phyloP scores from a whole-genome alignment of 2,888 invertebrate species.

The Syrphus vitripennis region DNA sequence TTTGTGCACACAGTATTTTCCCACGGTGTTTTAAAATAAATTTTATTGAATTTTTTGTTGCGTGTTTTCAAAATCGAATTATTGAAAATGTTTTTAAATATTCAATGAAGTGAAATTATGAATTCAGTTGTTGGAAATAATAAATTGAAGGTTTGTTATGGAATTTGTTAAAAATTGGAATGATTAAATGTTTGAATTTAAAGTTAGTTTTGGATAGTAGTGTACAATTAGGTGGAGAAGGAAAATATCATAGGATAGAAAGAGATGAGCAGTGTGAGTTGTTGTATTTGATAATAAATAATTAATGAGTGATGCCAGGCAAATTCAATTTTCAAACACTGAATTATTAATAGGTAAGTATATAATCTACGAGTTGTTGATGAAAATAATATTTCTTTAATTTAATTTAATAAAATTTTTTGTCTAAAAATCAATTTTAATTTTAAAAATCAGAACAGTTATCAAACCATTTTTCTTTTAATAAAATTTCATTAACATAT shows the following conservation, averaged over 20 bases:
- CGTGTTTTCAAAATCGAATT: not conserved
- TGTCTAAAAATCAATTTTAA: too few species aligned
- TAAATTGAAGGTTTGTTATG: not conserved
- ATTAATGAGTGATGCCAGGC: constrained; percentile 63
- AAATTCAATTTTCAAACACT: not conserved
- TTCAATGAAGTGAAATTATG: not conserved
- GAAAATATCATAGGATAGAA: not conserved
- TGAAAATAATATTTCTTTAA: too few species aligned
- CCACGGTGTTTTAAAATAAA: constrained; percentile 73
- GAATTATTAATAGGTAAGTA: not conserved
- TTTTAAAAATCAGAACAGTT: too few species aligned
- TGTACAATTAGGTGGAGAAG: constrained; percentile 27
- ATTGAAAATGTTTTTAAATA: constrained; percentile 13
- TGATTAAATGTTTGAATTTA: constrained; percentile 12
- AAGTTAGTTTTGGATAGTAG: constrained; percentile 9
- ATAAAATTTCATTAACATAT: too few species aligned
- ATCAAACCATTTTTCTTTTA: too few species aligned
- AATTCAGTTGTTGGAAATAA: not conserved
- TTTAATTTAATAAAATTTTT: too few species aligned
- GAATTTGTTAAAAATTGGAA: constrained; percentile 16
- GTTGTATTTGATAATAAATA: constrained; percentile 38
- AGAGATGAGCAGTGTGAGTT: not conserved
- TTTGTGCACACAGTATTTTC: constrained; percentile 73
- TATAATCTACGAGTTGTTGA: too few species aligned
- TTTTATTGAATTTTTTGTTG: not conserved